phyloP scores from a whole-genome alignment of 2,113 vertebrate genomes.

The Nothobranchius furzeri region DNA sequence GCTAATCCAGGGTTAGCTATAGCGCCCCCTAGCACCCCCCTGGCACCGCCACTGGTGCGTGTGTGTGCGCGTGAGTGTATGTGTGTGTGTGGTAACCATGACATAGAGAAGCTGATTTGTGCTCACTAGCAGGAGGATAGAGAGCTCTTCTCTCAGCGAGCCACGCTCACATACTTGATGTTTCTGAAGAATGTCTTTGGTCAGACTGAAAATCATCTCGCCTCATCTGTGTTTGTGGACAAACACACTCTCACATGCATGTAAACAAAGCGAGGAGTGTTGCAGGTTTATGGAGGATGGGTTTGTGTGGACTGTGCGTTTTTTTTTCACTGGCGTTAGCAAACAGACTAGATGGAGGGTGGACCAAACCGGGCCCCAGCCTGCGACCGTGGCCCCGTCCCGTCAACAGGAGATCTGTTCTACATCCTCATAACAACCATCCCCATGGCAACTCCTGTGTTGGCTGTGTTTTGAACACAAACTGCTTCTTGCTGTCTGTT shows the following conservation, averaged over 20 bases:
- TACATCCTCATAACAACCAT: constrained; percentile 65
- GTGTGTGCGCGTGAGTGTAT: too few species aligned
- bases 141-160: constrained; percentile 16
- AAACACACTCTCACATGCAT: constrained; percentile 14
- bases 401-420: constrained; percentile 48
- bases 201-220: constrained; percentile 33
- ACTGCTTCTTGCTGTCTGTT: constrained; percentile 50
- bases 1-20: too few species aligned
- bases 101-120: constrained; percentile 5
- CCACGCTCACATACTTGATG: constrained; percentile 20
- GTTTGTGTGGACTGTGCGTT: constrained; percentile 31
- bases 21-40: too few species aligned
- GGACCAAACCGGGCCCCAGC: constrained; percentile 7
- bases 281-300: constrained; percentile 25
- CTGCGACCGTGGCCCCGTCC: constrained; percentile 35
- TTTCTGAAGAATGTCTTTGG: constrained; percentile 42
- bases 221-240: constrained; percentile 50
- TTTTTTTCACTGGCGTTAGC: constrained; percentile 3
- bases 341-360: constrained; percentile 27
- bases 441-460: constrained; percentile 63
- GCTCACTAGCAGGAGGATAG: constrained; percentile 23
- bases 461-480: constrained; percentile 68
- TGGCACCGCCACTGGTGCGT: too few species aligned
- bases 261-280: constrained; percentile 44
- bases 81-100: constrained; percentile 5